Evolutionary conservation across 2,888 invertebrate genomes (phyloP).

Genomic region (Odontocerum albicorne): DNA sequence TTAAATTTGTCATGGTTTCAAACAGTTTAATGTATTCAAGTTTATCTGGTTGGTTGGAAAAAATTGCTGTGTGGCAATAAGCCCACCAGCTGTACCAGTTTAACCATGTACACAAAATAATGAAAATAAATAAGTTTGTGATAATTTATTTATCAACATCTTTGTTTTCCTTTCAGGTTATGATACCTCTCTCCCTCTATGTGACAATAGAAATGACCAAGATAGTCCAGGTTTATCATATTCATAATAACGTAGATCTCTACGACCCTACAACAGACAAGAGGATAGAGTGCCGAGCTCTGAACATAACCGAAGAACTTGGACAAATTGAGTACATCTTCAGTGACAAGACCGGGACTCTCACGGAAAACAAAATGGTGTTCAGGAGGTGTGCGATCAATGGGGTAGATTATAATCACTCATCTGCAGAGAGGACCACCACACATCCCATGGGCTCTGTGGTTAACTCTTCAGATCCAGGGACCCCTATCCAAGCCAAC

Average conservation of each 20-base stretch:
- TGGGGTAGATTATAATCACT: constrained; percentile 88
- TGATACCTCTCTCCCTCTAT: constrained; percentile 96
- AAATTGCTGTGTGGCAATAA: too few relatives aligned
- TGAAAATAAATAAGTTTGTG: too few relatives aligned
- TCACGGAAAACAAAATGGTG: constrained; percentile 97
- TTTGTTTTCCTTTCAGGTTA: constrained; percentile 69
- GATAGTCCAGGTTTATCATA: constrained; percentile 92
- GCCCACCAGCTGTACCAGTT: too few relatives aligned
- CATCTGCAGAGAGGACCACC: constrained; percentile 67
- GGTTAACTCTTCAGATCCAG: constrained; percentile 50
- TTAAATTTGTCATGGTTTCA: too few relatives aligned
- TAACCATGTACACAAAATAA: too few relatives aligned
- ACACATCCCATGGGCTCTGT: constrained; percentile 51
- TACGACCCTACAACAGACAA: constrained; percentile 84
- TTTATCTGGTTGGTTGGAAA: too few relatives aligned
- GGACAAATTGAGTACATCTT: constrained; percentile 91
- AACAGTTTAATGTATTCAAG: too few relatives aligned
- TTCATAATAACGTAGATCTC: constrained; percentile 86
- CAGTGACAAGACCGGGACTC: constrained; percentile 96
- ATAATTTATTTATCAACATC: constrained; percentile 29
- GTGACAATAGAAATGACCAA: constrained; percentile 97
- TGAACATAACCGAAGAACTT: constrained; percentile 96
- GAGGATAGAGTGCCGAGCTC: constrained; percentile 84
- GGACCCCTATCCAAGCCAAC: constrained; percentile 53
- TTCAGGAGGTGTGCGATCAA: constrained; percentile 89